Base-by-base conservation (phyloP, 2,113 vertebrate genomes). In the Microtus ochrogaster region DNA sequence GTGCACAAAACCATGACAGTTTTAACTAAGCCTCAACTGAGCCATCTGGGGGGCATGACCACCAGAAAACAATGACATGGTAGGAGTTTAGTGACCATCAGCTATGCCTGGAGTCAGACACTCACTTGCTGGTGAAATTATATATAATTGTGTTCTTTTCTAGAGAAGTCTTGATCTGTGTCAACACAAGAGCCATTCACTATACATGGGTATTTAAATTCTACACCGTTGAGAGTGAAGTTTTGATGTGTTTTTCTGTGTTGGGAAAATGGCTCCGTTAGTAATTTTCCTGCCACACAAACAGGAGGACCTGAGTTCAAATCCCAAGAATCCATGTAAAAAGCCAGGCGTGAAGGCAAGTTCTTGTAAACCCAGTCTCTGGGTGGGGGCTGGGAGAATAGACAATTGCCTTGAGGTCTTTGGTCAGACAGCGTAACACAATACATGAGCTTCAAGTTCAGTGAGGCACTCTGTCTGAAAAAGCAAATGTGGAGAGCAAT, bases 31-130 rank as follows among this genome's bases (percentile, higher is more conserved):
- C 30, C 63, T 66, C 49, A 52, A 74, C 36, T n/a, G 0, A 3
- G 36, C 16, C 49, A 81, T 41, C 66, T n/a, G 21, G 73, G 36
- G 22, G 39, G 11, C 21, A 0, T 0, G 21, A 66, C 39, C 65
- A 2, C 86, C 44, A 26, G 21, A 72, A 47, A 47, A 58, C 7
- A 13, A 52, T 14, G 24, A 49, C 24, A 28, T 63, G 26, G 52
- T 10, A 24, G 41, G 41, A 52, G 3, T 1, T 2, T 0, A 14
- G 22, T 2, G 1, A 8, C 17, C 0, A 22, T 41, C 41, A 72
- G 0, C 2, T 5, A 21, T 44, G 61, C 13, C 5, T 85, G 39
- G 26, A 21, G 41, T 4, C 39, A 0, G 16, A 22, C 7, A 19
- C 12, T 30, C 76, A 10, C 33, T 39, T 33, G 12, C 17, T 5